These are phyloP conservation scores for Hedychridium roseum DNA, from an alignment of 2,888 invertebrate genomes.

Conservation along the genomic window DNA sequence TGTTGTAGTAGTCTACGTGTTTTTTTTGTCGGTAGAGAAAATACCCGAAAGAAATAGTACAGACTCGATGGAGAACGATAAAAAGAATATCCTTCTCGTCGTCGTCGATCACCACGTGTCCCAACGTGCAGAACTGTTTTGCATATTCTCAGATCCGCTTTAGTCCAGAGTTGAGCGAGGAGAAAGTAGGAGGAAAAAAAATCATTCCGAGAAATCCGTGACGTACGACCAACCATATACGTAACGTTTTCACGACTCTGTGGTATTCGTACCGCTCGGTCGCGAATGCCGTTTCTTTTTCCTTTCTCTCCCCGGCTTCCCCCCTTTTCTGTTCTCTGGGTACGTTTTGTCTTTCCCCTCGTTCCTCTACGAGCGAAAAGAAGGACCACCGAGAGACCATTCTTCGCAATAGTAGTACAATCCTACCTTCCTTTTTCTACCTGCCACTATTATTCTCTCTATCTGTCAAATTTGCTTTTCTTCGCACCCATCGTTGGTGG, in stretches of 20 bases:
- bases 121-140: too few relatives aligned
- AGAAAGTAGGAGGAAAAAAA: too few relatives aligned
- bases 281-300: too few relatives aligned
- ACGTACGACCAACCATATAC: constrained; percentile 18
- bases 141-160: not conserved
- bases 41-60: not conserved
- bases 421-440: constrained; percentile 8
- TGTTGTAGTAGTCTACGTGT: constrained; percentile 56
- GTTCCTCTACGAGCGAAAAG: constrained; percentile 1
- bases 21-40: constrained; percentile 37
- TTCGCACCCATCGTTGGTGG: constrained; percentile 21
- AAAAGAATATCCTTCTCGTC: constrained; percentile 7
- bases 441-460: constrained; percentile 13
- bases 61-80: not conserved
- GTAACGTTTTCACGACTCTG: not conserved
- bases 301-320: constrained; percentile 5
- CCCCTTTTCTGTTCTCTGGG: constrained; percentile 8
- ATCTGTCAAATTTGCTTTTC: constrained; percentile 10
- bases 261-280: too few relatives aligned
- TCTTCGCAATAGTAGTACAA: not conserved
- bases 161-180: not conserved
- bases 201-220: too few relatives aligned
- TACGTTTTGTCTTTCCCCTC: constrained; percentile 27
- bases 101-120: too few relatives aligned
- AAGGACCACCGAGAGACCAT: not conserved